phyloP scores from a whole-genome alignment of 2,888 invertebrate species.

The Epistrophella euchroma region DNA sequence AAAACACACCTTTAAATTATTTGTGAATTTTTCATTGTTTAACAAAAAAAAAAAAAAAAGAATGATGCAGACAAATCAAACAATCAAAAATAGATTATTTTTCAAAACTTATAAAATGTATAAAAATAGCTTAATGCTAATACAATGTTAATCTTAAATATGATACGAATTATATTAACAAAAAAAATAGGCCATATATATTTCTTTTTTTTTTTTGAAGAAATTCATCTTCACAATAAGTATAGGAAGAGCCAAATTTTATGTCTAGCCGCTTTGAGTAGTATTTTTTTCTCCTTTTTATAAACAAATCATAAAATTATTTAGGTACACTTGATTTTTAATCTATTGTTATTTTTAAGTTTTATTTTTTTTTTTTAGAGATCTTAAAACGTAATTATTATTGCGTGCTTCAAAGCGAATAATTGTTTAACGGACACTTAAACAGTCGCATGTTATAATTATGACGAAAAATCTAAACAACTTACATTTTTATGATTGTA shows the following conservation, averaged over 20 bases:
- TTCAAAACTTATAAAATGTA: background rate
- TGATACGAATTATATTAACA: background rate
- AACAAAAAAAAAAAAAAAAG: no score
- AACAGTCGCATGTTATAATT: background rate
- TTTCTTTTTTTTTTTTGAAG: background rate
- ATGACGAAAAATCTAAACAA: background rate
- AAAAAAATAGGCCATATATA: slow-evolving; percentile 1
- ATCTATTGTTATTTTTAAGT: background rate
- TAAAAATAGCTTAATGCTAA: background rate
- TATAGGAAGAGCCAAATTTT: background rate
- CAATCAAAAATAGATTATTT: background rate
- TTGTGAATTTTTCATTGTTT: slow-evolving; percentile 1
- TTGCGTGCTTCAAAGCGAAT: background rate
- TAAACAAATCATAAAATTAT: slow-evolving; percentile 10
- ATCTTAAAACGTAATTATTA: background rate
- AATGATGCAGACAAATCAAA: background rate
- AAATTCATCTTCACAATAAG: background rate
- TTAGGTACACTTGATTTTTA: background rate
- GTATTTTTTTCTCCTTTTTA: background rate
- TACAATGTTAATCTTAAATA: background rate
- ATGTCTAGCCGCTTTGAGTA: slow-evolving; percentile 10
- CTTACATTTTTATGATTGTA: background rate
- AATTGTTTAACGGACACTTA: background rate
- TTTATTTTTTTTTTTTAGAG: no score
- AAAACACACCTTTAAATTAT: background rate